These are phyloP conservation scores for Nipponacmea schrenckii DNA, from an alignment of 2,888 invertebrate genomes.

Conservation along the genomic window DNA sequence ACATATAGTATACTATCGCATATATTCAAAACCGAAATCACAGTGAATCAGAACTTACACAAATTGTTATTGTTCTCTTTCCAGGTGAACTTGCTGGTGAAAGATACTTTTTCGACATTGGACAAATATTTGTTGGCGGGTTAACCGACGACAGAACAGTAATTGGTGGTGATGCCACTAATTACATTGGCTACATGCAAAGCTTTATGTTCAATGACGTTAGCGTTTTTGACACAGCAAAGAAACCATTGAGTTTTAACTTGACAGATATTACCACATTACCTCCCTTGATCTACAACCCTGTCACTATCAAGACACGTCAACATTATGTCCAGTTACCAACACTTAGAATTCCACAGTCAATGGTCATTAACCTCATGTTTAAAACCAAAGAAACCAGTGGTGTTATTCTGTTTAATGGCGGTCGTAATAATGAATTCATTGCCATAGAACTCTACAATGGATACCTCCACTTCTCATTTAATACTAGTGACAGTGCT, in stretches of 20 bases:
- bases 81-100: conserved; percentile 46
- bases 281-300: conserved; percentile 42
- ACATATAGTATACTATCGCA: too few relatives aligned
- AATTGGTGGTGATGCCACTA: conserved; percentile 20
- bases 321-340: conserved; percentile 43
- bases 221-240: conserved; percentile 43
- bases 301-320: conserved; percentile 49
- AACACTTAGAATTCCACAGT: conserved; percentile 32
- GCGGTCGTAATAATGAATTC: conserved; percentile 47
- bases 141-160: conserved; percentile 23
- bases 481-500: conserved; percentile 53
- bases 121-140: conserved; percentile 47
- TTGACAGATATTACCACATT: conserved; percentile 34
- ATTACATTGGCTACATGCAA: conserved; percentile 55
- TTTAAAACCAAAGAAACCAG: conserved; percentile 55
- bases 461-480: conserved; percentile 52
- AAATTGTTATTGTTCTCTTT: conserved; percentile 14
- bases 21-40: too few relatives aligned
- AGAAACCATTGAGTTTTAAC: conserved; percentile 20
- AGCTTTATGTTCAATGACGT: conserved; percentile 48
- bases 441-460: conserved; percentile 57
- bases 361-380: conserved; percentile 50
- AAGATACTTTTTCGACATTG: conserved; percentile 45
- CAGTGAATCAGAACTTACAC: too few relatives aligned
- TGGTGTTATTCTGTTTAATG: conserved; percentile 54